Percentiles rank a stretch among this genome's conserved stretches.
Evolutionary conservation across 2,797 vertebrate genomes (phyloP).

Genomic region (Chaenodraco wilsoni): DNA sequence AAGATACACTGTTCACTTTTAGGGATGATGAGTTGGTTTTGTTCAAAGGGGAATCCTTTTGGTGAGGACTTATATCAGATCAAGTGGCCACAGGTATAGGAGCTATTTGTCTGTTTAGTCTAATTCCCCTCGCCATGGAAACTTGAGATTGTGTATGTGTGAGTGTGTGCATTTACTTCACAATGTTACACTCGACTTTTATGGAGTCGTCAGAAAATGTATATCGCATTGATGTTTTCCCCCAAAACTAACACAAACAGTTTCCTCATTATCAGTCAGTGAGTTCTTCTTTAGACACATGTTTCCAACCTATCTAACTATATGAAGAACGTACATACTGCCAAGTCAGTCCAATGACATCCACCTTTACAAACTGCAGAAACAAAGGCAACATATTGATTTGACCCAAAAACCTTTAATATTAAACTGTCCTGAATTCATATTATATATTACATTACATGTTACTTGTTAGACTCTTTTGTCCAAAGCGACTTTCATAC

Average conservation of each 20-base stretch:
- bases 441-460: background rate
- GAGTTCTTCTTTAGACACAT: conserved; percentile 14
- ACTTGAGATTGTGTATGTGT: conserved; percentile 3
- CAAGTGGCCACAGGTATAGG: conserved; percentile 62
- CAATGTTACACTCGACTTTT: conserved; percentile 25
- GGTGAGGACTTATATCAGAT: conserved; percentile 66
- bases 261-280: conserved; percentile 23
- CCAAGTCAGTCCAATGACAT: background rate
- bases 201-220: conserved; percentile 21
- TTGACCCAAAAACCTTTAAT: conserved; percentile 8
- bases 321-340: conserved; percentile 8
- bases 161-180: background rate
- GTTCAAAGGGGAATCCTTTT: conserved; percentile 62
- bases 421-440: conserved; percentile 11
- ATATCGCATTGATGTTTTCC: background rate
- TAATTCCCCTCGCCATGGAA: conserved; percentile 35
- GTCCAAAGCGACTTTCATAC: too few species aligned
- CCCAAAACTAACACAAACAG: conserved; percentile 17
- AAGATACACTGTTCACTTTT: conserved; percentile 72
- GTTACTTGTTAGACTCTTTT: too few species aligned
- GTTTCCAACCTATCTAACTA: conserved; percentile 22
- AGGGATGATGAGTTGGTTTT: conserved; percentile 72
- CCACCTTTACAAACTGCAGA: background rate
- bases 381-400: conserved; percentile 5
- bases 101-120: conserved; percentile 50